These are phyloP conservation scores for Cephus pygmeus DNA, from an alignment of 2,888 invertebrate species.

Conservation along the genomic window DNA sequence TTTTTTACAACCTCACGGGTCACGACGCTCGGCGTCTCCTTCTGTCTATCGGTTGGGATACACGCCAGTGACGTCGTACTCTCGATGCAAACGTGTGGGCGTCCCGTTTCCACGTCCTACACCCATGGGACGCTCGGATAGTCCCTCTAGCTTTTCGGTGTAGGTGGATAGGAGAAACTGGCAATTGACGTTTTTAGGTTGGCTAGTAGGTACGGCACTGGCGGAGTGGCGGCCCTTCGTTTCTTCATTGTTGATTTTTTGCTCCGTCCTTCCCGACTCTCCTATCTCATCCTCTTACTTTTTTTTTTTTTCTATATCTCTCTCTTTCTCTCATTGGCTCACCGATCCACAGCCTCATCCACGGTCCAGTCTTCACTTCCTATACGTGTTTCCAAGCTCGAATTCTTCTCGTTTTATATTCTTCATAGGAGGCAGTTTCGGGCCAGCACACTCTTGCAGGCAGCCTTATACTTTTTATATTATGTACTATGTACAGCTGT, in stretches of 20 bases:
- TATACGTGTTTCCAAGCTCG: slow-evolving; percentile 2
- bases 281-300: slow-evolving; percentile 8
- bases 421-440: background rate
- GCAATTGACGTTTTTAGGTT: slow-evolving; percentile 47
- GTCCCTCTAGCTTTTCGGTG: background rate
- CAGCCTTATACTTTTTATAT: background rate
- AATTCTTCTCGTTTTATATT: background rate
- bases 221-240: slow-evolving; percentile 38
- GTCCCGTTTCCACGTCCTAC: background rate
- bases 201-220: slow-evolving; percentile 38
- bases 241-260: slow-evolving; percentile 42
- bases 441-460: background rate
- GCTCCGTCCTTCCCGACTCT: slow-evolving; percentile 31
- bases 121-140: background rate
- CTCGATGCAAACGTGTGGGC: background rate
- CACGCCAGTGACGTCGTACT: background rate
- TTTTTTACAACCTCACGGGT: background rate
- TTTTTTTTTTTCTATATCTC: background rate
- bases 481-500: background rate
- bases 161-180: slow-evolving; percentile 12
- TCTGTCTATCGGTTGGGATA: background rate
- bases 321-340: slow-evolving; percentile 6
- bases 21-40: background rate
- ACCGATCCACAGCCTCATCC: slow-evolving; percentile 1
- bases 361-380: slow-evolving; percentile 12